A percentile compares a stretch with the other conserved stretches of the same genome.
phyloP scores from a whole-genome alignment of 1,140 invertebrate species.

The Acromyrmex charruanus region DNA sequence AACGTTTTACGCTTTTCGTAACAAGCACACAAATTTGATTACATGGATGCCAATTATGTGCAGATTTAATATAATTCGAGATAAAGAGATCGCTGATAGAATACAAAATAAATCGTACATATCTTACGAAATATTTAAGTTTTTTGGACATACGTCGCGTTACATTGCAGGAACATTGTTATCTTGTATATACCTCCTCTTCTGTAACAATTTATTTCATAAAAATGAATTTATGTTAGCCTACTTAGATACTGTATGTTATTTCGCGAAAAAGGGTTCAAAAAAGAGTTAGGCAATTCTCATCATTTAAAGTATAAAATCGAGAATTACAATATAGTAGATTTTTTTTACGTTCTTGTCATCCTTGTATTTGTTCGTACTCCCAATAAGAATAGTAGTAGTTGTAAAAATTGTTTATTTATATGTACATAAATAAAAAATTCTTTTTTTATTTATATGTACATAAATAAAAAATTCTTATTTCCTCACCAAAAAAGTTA shows the following conservation, averaged over 20 bases:
- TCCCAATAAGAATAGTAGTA: not conserved
- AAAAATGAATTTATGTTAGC: constrained; percentile 51
- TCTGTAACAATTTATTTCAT: constrained; percentile 32
- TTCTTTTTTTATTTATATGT: not conserved
- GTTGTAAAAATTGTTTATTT: not conserved
- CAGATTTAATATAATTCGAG: constrained; percentile 23
- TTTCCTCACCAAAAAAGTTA: not conserved
- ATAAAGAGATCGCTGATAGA: not conserved
- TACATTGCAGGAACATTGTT: constrained; percentile 25
- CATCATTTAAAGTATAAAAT: constrained; percentile 57
- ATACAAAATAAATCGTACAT: constrained; percentile 20
- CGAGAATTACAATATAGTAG: constrained; percentile 28
- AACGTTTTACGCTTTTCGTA: not conserved
- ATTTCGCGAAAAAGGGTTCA: constrained; percentile 1
- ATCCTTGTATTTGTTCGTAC: not conserved
- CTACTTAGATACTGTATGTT: constrained; percentile 14
- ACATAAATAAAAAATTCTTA: constrained; percentile 24
- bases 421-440: constrained; percentile 24
- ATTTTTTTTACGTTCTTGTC: not conserved
- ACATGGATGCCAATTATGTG: not conserved
- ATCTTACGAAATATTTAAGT: constrained; percentile 50
- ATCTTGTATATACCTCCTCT: not conserved
- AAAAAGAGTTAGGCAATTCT: constrained; percentile 17
- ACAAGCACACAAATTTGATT: not conserved
- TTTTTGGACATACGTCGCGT: not conserved